Evolutionary conservation across 2,113 vertebrate genomes (phyloP).

Genomic region (Pogonocichla stellata): DNA sequence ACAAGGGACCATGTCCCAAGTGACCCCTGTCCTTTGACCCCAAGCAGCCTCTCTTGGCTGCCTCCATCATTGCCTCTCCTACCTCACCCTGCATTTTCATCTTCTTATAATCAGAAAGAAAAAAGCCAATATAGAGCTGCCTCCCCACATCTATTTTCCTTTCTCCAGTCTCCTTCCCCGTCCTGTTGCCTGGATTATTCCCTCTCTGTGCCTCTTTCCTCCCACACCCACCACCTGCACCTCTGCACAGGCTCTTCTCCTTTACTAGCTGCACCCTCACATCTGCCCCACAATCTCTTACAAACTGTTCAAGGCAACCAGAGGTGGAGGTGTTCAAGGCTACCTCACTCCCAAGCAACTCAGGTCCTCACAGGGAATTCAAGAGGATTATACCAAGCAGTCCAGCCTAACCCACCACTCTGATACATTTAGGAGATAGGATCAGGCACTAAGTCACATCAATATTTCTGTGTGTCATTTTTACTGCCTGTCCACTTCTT

Average conservation of each 20-base stretch:
- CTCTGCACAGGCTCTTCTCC: background rate
- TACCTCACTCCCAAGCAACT: background rate
- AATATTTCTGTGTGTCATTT: background rate
- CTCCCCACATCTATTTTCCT: background rate
- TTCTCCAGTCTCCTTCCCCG: background rate
- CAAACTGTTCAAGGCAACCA: background rate
- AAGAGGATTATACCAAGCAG: background rate
- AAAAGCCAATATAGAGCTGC: background rate
- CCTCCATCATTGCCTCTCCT: background rate
- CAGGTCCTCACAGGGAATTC: background rate
- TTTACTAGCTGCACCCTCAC: background rate
- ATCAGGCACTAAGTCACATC: background rate
- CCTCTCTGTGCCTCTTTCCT: rapidly evolving
- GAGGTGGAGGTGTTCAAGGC: background rate
- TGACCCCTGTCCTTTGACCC: background rate
- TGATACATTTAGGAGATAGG: background rate
- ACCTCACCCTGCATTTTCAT: background rate
- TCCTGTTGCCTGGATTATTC: background rate
- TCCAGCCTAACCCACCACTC: background rate
- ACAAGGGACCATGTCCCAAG: background rate
- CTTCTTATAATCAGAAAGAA: background rate
- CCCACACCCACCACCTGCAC: background rate
- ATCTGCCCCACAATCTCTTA: background rate
- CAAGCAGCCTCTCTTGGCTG: background rate
- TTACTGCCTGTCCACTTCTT: background rate